Base-by-base conservation (phyloP, 2,113 vertebrate genomes). In the Manacus vitellinus region DNA sequence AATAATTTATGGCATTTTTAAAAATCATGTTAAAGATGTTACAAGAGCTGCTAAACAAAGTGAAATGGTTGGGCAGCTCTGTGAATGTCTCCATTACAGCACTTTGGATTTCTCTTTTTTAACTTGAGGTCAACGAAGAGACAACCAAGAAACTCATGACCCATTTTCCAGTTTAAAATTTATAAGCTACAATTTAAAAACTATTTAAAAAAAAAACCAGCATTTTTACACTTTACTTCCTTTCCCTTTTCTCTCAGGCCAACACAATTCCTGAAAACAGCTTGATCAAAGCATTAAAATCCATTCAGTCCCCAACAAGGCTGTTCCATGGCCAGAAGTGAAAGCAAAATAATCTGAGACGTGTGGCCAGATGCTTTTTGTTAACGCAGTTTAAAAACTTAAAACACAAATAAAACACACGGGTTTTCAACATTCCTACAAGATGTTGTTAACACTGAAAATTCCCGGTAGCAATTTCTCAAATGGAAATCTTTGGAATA, bases 401-500 rank as follows among this genome's bases (percentile, higher is more conserved):
- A 65, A 84, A 90, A 74, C 17, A 63, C 39, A 80, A 80, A 92
- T 37, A 31, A 88, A 84, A 81, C 23, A 43, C 31, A 52, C 6
- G 44, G 62, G 51, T 94, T 94, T 96, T 67, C 92, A 87, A 67
- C 77, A 91, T 89, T 94, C 76, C 80, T 91, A 33, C 52, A 79
- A 68, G 86, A 87, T 79, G 81, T 56, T 80, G 79, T 79, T 94
- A 94, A 51, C 59, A 73, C 39, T 1, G 27, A 95, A 93, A 88
- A 96, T 67, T 96, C 94, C 94, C 82, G 0, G 94, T 90, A 94
- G 96, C 92, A 81, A 73, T 83, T 92, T 94, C 93, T 95, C 88
- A 76, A 95, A 97, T 96, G 91, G 94, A 97, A 97, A 96, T 87
- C 94, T 89, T 85, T 80, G 84, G 94, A 91, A 95, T 95, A 95